These are phyloP conservation scores for Caenorhabditis drosophilae DNA, from an alignment of 2,888 invertebrate species.

Conservation along the genomic window DNA sequence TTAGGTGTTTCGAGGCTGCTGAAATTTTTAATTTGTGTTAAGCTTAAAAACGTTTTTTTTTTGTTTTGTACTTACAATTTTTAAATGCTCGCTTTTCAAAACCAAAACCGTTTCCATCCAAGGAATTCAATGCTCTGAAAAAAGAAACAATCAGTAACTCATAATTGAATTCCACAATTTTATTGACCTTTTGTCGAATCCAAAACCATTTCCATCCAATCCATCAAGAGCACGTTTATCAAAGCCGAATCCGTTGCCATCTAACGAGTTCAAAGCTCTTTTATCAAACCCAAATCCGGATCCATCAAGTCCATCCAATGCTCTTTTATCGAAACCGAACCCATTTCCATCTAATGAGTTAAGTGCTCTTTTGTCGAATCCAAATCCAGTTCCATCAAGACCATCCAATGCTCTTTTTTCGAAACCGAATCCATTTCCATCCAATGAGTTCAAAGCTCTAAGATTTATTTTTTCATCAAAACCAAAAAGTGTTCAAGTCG, in stretches of 20 bases:
- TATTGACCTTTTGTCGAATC: constrained; percentile 15
- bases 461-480: too few relatives aligned
- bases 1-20: constrained; percentile 15
- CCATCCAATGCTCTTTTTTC: too few relatives aligned
- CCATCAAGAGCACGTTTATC: constrained; percentile 41
- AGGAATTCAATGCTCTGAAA: constrained; percentile 31
- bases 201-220: constrained; percentile 37
- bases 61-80: neutral
- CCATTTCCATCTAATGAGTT: constrained; percentile 43
- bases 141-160: neutral
- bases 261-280: constrained; percentile 42
- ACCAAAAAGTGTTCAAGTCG: too few relatives aligned
- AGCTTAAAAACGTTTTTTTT: neutral
- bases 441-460: too few relatives aligned
- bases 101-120: constrained; percentile 46
- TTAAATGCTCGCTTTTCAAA: constrained; percentile 34
- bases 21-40: too few relatives aligned
- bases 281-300: constrained; percentile 51
- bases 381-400: too few relatives aligned
- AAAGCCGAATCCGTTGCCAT: constrained; percentile 37
- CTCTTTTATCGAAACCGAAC: constrained; percentile 30
- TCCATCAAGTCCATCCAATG: constrained; percentile 28
- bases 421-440: too few relatives aligned
- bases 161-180: neutral
- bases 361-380: constrained; percentile 29